Evolutionary conservation across 2,888 invertebrate genomes (phyloP), one percentile per base, ranked within the genome.

Genomic region (Eupithecia abbreviata): DNA sequence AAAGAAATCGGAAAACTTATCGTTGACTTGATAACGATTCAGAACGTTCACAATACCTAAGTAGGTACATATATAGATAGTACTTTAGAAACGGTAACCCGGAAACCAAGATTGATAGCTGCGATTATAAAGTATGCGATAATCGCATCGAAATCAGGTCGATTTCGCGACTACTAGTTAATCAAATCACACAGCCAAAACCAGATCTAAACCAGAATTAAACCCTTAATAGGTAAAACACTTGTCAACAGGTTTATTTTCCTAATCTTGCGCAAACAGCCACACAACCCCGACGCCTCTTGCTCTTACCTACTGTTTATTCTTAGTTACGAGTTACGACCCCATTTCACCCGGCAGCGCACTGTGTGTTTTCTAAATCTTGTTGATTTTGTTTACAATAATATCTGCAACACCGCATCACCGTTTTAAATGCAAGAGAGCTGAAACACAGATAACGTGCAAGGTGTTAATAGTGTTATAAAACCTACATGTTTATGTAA

Each of bases 191-290:
- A 18, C 62, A 83, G 82, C 75, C 77, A 80, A 77, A 80, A 41
- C 12, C n/a, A 45, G 15, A 47, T 68, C n/a, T 49, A 72, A 47
- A 77, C 77, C 81, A 80, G 71, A 84, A 85, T 80, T 79, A 85
- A 86, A 85, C 84, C 84, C 83, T 73, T 84, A 84, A 84, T 80
- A 83, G 81, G 81, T 83, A 85, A 84, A 83, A 82, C 81, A 84
- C 82, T 86, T 79, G 80, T 84, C 84, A 88, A 85, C 89, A 88
- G 87, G 89, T 90, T 90, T 89, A 87, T 85, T 86, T 88, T 89
- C 88, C 90, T 90, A 89, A 91, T 90, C 91, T 90, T 89, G 85
- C 84, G 86, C 90, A 91, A 91, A 91, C 89, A 90, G 85, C 85
- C 84, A 80, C 82, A 82, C 81, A 84, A 83, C 83, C 83, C 81